Evolutionary conservation across 1,140 invertebrate species (phyloP), one percentile per base, ranked within the genome.

Genomic region (Saxidomus purpurata): DNA sequence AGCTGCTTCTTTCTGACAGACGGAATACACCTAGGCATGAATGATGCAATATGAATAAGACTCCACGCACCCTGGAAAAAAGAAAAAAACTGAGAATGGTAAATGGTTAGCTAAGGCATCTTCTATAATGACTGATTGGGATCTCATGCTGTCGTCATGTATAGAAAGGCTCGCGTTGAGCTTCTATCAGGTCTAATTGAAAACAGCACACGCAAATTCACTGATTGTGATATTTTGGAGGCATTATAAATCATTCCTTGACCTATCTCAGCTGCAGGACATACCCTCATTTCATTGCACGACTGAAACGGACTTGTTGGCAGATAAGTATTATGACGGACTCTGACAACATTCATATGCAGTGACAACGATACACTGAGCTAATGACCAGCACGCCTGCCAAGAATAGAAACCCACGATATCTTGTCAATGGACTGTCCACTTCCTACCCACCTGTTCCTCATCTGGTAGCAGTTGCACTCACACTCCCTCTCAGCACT

Each of bases 401-500:
- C 17, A 8, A 47, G 43, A 47, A 47, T 17, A 47, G 43, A 17
- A 47, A 17, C 43, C 43, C 17, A 47, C 43, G 17, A 47, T 17
- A 47, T 47, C 43, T 47, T 47, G 43, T 9, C 31, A 63, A 63
- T 8, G 61, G 61, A 9, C 8, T 63, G 61, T 31, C 22, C n/a
- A 63, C 22, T n/a, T n/a, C 61, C 22, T 63, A 63, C 71, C 71
- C 71, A n/a, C 38, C 34, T 34, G 22, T 74, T 34, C 13, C 71
- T n/a, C 8, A 34, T 22, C 71, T 74, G 28, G 38, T 74, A 25
- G 28, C 11, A 22, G 38, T 43, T n/a, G 71, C 71, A 9, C 19
- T 43, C 22, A 43, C 38, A 19, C 31, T 74, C 17, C 71, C 71
- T 38, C 71, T 74, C 71, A 74, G 71, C 38, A 74, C 71, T 43